Conservation (phyloP, 64 coral and sea anemone species). For the Stichodactyla mertensii region DNA sequence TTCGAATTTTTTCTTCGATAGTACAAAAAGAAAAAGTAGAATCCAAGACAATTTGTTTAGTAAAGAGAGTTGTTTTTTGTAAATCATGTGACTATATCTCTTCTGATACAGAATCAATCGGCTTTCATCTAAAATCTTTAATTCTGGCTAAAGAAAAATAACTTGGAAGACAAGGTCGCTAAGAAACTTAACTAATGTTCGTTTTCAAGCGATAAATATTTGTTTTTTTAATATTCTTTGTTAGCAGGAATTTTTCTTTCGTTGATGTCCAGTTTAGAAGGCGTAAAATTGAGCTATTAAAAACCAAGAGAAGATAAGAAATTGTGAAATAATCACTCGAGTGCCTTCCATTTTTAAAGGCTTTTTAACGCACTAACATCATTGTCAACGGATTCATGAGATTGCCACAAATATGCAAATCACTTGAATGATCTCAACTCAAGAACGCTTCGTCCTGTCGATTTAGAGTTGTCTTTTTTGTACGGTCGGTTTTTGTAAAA, state of each 20-base stretch:
- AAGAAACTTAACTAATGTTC: slow-evolving; percentile 2
- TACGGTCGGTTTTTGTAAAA: background rate
- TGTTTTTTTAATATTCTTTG: background rate
- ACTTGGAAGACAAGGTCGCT: background rate
- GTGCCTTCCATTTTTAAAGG: background rate
- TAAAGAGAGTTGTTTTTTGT: background rate
- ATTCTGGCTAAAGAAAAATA: background rate
- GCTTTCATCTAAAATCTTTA: background rate
- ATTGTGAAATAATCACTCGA: background rate
- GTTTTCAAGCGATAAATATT: background rate
- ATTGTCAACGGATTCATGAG: background rate
- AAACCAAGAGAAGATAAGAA: background rate
- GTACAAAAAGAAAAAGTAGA: background rate
- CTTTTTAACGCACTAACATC: background rate
- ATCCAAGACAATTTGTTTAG: background rate
- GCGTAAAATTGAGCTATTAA: background rate
- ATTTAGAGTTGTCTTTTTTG: background rate
- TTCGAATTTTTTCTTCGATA: background rate
- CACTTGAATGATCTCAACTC: background rate
- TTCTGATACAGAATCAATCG: background rate
- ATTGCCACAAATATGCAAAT: background rate
- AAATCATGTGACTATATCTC: background rate
- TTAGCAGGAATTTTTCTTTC: background rate
- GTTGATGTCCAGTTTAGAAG: background rate
- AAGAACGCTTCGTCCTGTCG: background rate